Evolutionary conservation across 1,140 invertebrate genomes (phyloP).

Genomic region (Arion vulgaris): DNA sequence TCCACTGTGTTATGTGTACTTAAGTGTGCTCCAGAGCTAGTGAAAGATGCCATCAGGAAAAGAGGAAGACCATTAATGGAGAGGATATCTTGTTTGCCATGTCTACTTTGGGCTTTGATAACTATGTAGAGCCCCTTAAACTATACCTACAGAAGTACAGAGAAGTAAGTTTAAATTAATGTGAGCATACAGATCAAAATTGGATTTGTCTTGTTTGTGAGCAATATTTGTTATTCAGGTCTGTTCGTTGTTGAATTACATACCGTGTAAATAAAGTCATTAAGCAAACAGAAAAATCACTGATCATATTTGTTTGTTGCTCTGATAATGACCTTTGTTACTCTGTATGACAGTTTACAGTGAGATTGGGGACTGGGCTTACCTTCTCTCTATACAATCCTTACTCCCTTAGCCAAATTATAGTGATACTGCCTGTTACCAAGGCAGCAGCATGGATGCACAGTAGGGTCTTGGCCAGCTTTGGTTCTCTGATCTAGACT

Average conservation of each 20-base stretch:
- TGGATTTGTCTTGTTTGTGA: constrained; percentile 29
- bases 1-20: no score
- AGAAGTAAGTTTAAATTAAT: constrained; percentile 63
- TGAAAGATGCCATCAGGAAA: constrained; percentile 96
- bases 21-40: constrained; percentile 78
- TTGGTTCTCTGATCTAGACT: no score
- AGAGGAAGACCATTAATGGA: constrained; percentile 98
- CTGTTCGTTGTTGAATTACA: background rate
- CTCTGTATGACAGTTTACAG: no score
- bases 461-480: no score
- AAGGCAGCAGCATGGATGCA: no score
- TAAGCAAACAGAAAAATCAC: background rate
- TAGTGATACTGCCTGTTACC: no score
- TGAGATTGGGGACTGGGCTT: no score
- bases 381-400: no score
- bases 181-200: no score
- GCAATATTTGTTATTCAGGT: constrained; percentile 11
- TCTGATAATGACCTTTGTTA: no score
- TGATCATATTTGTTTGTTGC: no score
- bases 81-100: constrained; percentile 96
- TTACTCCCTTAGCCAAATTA: no score
- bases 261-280: background rate
- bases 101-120: constrained; percentile 97
- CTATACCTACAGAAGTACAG: constrained; percentile 96
- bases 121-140: constrained; percentile 97